Base-by-base conservation (phyloP, 2,888 invertebrate genomes). In the Eretmocerus hayati region DNA sequence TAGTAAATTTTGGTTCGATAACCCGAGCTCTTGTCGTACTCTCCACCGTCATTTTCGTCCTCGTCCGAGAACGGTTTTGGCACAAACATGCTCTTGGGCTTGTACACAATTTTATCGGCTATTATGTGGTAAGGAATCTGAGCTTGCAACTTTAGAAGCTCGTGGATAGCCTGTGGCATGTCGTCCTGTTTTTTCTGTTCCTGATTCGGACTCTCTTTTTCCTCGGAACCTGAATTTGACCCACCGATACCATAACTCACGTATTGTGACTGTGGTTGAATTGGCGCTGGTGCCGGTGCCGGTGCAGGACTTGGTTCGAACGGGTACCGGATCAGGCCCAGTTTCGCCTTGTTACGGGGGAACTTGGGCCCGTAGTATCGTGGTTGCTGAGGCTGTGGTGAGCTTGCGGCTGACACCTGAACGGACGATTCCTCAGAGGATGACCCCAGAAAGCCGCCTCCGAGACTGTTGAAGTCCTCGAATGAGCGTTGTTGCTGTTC, bases 81-180 rank as follows among this genome's bases (percentile, higher is more conserved):
- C 1, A 69, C 52, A 40, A 71, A 71, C 13, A 64, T 30, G 4
- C 55, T 56, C 47, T 66, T 65, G 5, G 68, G 65, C 26, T 61
- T 62, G 48, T 65, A 67, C 2, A 43, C 11, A 26, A 71, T 70
- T 9, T 60, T 59, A 54, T 71, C 66, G 1, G 70, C 69, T 3
- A 66, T 66, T 0, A 68, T 67, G 49, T 69, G 63, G 42, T 71
- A 70, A 0, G 70, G 70, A 6, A 64, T 61, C 33, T 66, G 64
- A 0, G 69, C 63, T 35, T 71, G 70, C 40, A 61, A 64, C 11
- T 60, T 58, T 13, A 71, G 23, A 21, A 71, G 39, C 23, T 64
- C 62, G 35, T 64, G 64, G 19, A 71, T 62, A 33, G 61, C 64
- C n/a, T 40, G 44, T 1, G 69, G 69, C 65, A 66, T 68, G 18